These are phyloP conservation scores for Orthosia cruda DNA, from an alignment of 2,888 invertebrate species.

Conservation along the genomic window DNA sequence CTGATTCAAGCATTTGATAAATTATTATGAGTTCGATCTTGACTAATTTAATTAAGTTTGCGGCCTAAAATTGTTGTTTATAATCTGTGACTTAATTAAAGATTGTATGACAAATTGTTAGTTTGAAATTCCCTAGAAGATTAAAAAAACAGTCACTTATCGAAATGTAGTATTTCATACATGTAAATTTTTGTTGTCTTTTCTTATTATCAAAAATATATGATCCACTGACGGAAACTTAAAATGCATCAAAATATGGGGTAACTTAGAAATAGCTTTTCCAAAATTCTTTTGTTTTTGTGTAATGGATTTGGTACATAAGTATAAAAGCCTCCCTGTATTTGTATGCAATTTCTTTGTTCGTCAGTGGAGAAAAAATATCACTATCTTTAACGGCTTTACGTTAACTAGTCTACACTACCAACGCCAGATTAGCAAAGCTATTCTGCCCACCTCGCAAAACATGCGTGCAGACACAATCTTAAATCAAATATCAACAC, in stretches of 20 bases:
- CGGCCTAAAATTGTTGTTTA: conserved; percentile 48
- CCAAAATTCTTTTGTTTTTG: too few relatives aligned
- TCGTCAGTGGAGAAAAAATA: background rate
- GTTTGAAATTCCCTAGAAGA: background rate
- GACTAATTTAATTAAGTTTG: conserved; percentile 69
- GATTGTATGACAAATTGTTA: conserved; percentile 20
- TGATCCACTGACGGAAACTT: too few relatives aligned
- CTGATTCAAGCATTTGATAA: conserved; percentile 61
- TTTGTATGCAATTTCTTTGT: too few relatives aligned
- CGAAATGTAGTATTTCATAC: background rate
- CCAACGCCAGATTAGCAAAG: background rate
- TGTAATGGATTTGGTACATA: too few relatives aligned
- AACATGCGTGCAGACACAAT: conserved; percentile 40
- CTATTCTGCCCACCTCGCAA: conserved; percentile 20
- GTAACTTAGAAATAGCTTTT: too few relatives aligned
- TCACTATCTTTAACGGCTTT: background rate
- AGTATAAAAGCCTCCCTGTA: too few relatives aligned
- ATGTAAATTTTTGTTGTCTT: background rate
- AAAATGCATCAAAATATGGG: too few relatives aligned
- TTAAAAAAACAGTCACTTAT: background rate
- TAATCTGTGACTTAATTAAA: conserved; percentile 56
- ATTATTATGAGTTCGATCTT: conserved; percentile 63
- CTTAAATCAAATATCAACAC: conserved; percentile 39
- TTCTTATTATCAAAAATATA: background rate
- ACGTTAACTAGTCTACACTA: background rate